Conservation (phyloP, 2,888 invertebrate species). For the Ferdinandea cuprea region DNA sequence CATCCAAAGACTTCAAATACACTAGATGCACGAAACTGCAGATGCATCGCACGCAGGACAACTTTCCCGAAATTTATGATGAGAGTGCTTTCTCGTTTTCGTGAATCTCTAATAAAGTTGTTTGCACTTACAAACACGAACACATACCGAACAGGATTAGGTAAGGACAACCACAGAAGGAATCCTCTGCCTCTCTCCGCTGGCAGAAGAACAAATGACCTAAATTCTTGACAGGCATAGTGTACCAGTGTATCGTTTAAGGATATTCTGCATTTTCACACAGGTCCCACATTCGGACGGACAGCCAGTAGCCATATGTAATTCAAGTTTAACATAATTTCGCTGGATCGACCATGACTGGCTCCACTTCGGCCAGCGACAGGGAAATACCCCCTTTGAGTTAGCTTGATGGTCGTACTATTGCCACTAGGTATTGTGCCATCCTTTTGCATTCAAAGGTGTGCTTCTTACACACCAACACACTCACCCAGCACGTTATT, state of each 20-base stretch:
- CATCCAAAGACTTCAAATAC: constrained; percentile 30
- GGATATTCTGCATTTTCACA: constrained; percentile 12
- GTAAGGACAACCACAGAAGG: constrained; percentile 4
- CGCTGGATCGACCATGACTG: constrained; percentile 11
- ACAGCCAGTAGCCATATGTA: constrained; percentile 52
- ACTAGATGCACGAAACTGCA: not conserved
- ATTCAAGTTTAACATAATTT: constrained; percentile 58
- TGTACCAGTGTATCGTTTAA: not conserved
- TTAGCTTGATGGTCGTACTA: not conserved
- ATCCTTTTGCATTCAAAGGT: constrained; percentile 5
- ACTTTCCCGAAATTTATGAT: constrained; percentile 54
- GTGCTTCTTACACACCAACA: not conserved
- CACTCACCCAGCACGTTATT: too few species aligned
- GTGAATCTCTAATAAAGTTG: constrained; percentile 36
- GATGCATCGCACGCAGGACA: constrained; percentile 10
- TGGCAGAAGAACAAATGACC: constrained; percentile 22
- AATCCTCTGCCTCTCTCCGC: not conserved
- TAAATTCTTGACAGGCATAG: too few species aligned
- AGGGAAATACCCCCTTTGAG: constrained; percentile 4
- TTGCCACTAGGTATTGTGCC: not conserved
- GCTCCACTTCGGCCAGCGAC: constrained; percentile 1
- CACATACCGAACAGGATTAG: not conserved
- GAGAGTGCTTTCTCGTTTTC: constrained; percentile 52
- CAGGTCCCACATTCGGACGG: not conserved
- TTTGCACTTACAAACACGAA: constrained; percentile 17